Conservation (phyloP, 1,140 invertebrate species). For the Drosophila guanche region DNA sequence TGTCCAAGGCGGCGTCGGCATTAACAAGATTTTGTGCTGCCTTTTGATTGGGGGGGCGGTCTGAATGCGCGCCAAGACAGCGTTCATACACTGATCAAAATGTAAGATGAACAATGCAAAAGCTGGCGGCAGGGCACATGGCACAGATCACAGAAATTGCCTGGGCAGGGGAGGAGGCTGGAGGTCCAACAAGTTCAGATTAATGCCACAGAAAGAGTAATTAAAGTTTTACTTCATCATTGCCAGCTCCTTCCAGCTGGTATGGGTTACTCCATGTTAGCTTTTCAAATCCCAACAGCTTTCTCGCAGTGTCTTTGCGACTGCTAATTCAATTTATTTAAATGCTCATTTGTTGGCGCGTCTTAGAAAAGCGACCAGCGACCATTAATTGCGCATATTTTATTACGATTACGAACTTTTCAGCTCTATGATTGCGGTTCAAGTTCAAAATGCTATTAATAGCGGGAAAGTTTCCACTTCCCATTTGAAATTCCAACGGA, state of each 20-base stretch:
- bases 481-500: conserved; percentile 7
- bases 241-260: too few species aligned
- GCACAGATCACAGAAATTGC: too few species aligned
- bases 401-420: neutral
- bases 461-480: conserved; percentile 2
- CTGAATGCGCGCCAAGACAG: conserved; percentile 34
- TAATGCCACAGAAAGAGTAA: too few species aligned
- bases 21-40: conserved; percentile 43
- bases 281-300: too few species aligned
- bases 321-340: too few species aligned
- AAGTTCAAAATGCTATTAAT: conserved; percentile 20
- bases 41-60: conserved; percentile 43
- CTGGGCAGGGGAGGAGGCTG: too few species aligned
- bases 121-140: too few species aligned
- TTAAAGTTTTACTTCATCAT: too few species aligned
- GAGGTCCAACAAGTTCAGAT: too few species aligned
- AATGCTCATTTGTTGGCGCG: too few species aligned
- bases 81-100: conserved; percentile 1
- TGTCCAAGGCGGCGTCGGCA: conserved; percentile 38
- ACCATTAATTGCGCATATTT: neutral
- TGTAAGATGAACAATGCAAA: neutral
- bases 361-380: neutral
- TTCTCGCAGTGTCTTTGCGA: too few species aligned
- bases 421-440: conserved; percentile 27
- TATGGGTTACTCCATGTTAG: too few species aligned